These are phyloP conservation scores for Scaptomyza graminum DNA, from an alignment of 1,140 invertebrate species.

Conservation along the genomic window DNA sequence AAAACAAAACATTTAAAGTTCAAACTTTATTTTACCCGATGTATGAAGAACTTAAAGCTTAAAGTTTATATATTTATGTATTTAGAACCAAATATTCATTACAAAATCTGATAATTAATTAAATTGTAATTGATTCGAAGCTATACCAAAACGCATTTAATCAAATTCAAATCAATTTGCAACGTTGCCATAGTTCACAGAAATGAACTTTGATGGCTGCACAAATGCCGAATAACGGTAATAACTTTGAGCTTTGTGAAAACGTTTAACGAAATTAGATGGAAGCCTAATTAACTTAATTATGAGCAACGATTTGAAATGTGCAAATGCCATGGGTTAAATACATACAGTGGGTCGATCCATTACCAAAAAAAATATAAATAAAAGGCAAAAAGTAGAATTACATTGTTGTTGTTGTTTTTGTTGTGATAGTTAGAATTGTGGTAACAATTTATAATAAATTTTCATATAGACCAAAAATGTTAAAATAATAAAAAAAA, in stretches of 20 bases:
- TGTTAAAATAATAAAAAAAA: not conserved
- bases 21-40: not conserved
- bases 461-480: slow-evolving; percentile 39
- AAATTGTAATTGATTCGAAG: not conserved
- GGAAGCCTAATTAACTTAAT: slow-evolving; percentile 65
- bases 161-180: not conserved
- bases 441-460: slow-evolving; percentile 35
- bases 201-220: slow-evolving; percentile 3
- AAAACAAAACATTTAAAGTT: not conserved
- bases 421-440: slow-evolving; percentile 1
- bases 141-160: not conserved
- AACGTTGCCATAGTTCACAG: slow-evolving; percentile 9
- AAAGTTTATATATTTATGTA: not conserved
- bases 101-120: not conserved
- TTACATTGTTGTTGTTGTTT: slow-evolving; percentile 21
- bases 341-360: slow-evolving; percentile 11
- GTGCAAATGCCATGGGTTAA: slow-evolving; percentile 27
- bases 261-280: slow-evolving; percentile 48
- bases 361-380: slow-evolving; percentile 36
- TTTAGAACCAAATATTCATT: not conserved
- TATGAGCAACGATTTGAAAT: slow-evolving; percentile 30
- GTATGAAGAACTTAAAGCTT: too few species aligned
- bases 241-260: slow-evolving; percentile 38
- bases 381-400: slow-evolving; percentile 9
- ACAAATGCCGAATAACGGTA: slow-evolving; percentile 18